phyloP scores from a whole-genome alignment of 2,888 invertebrate genomes.

The Ceramica pisi region DNA sequence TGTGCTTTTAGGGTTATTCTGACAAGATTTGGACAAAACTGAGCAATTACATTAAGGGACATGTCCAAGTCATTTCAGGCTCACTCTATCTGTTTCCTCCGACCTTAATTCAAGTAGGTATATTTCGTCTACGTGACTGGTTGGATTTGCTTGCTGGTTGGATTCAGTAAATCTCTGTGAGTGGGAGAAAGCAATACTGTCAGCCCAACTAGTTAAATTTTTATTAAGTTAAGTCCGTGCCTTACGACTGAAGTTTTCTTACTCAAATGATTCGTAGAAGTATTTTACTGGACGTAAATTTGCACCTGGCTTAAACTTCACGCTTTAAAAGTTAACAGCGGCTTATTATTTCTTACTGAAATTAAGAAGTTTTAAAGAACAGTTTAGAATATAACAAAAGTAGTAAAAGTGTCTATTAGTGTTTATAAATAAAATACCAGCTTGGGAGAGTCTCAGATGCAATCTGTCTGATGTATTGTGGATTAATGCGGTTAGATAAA shows the following conservation, averaged over 20 bases:
- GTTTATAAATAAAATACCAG: constrained; percentile 28
- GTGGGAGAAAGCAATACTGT: constrained; percentile 18
- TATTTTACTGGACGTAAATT: constrained; percentile 39
- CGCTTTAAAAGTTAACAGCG: constrained; percentile 9
- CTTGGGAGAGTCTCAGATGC: neutral
- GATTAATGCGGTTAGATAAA: constrained; percentile 6
- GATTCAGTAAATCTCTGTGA: constrained; percentile 42
- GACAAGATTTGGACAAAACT: constrained; percentile 35
- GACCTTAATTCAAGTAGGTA: constrained; percentile 45
- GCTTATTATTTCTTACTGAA: constrained; percentile 6
- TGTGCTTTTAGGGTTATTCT: neutral
- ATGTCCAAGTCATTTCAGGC: constrained; percentile 39
- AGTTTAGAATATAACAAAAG: neutral
- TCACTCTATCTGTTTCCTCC: constrained; percentile 40
- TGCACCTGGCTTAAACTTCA: constrained; percentile 27
- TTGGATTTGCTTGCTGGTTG: constrained; percentile 32
- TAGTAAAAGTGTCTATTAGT: neutral
- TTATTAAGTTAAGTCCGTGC: constrained; percentile 40
- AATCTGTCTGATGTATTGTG: constrained; percentile 19
- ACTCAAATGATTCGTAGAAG: constrained; percentile 23
- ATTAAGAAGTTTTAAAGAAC: neutral
- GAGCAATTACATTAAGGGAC: constrained; percentile 39
- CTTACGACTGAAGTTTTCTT: constrained; percentile 24
- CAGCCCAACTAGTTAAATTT: constrained; percentile 25
- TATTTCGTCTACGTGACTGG: constrained; percentile 50